Base-by-base conservation (phyloP, 1,140 invertebrate genomes). In the Liolophura sinensis region DNA sequence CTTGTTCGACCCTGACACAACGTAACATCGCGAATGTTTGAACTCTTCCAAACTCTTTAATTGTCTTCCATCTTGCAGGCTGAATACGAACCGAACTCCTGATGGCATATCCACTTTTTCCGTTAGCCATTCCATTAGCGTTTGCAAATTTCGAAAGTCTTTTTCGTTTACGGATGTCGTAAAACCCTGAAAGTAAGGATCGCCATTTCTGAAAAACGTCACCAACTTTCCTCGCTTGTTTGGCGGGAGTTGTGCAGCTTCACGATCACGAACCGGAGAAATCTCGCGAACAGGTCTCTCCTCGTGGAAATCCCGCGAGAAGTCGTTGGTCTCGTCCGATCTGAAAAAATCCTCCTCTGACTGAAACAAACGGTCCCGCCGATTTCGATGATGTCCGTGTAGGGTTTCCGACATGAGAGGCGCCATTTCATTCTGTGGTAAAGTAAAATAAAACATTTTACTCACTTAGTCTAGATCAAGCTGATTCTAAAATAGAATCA, bases 181-280 rank as follows among this genome's bases (percentile, higher is more conserved):
- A 22, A 95, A 88, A 0, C 94, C 93, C 51, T 92, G 93, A 82
- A 92, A 94, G 80, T 95, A 94, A 0, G 92, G 91, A 82, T 97
- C 94, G 6, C 95, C 95, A 89, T 97, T 98, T 78, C 92, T 90
- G 84, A 92, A 97, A 83, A 97, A 96, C 0, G 92, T 91, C 49
- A 97, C 92, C 25, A 93, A 67, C 51, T 74, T 74, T 24, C 79
- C 80, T 63, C 56, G 68, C 57, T 48, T 70, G 54, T 55, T 65
- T n/a, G 16, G 58, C 50, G 54, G 31, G 31, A 40, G 31, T 40
- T 40, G 3, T 3, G 9, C 31, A 9, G 31, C 31, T 40, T 40
- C 31, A 40, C 31, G 31, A 40, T 40, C 31, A 40, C 31, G 31
- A 40, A 40, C 31, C 3, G 31, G 31, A 40, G 31, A 40, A 40